Base-by-base conservation (phyloP, 2,888 invertebrate species). In the Loripinus fragilis region DNA sequence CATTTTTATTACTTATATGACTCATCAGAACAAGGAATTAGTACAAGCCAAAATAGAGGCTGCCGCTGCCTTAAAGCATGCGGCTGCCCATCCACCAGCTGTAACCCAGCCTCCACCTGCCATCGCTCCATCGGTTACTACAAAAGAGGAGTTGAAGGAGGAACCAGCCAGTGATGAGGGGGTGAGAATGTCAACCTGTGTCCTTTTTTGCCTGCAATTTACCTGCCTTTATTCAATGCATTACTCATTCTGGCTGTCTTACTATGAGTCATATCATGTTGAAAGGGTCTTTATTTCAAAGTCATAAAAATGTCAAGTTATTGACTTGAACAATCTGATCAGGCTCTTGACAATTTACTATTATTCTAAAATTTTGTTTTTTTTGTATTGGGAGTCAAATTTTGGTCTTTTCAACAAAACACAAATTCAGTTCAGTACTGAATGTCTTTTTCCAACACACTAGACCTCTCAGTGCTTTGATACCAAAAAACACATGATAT, bases 181-280 rank as follows among this genome's bases (percentile, higher is more conserved):
- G 60, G 60, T 60, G 60, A 60, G 60, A 60, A 33, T 28, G 20
- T 5, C 15, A 5, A 10, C 17, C 33, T 20, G n/a, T 33, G 55
- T 28, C 60, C 60, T 60, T 20, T 60, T 60, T 5, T n/a, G n/a
- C n/a, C 60, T 33, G 30, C 10, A 10, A 55, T 33, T 60, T 60
- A 60, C 33, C 60, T 60, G 60, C 33, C 33, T 60, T 60, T 60
- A 60, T 60, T 60, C 60, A 60, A 20, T 60, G 60, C 60, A 60
- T 60, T 60, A 60, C 60, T 60, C 33, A 60, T 33, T 60, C 8
- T 52, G 33, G 17, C 33, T 60, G 8, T 33, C 25, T 52, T 28
- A 25, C 23, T 12, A 45, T 45, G 17, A 45, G 45, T 52, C 25
- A n/a, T n/a, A n/a, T n/a, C n/a, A n/a, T n/a, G n/a, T n/a, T n/a